A percentile compares a stretch with the other conserved stretches of the same genome.
phyloP scores from a whole-genome alignment of 64 coral and sea anemone species.

The Platygyra sinensis region DNA sequence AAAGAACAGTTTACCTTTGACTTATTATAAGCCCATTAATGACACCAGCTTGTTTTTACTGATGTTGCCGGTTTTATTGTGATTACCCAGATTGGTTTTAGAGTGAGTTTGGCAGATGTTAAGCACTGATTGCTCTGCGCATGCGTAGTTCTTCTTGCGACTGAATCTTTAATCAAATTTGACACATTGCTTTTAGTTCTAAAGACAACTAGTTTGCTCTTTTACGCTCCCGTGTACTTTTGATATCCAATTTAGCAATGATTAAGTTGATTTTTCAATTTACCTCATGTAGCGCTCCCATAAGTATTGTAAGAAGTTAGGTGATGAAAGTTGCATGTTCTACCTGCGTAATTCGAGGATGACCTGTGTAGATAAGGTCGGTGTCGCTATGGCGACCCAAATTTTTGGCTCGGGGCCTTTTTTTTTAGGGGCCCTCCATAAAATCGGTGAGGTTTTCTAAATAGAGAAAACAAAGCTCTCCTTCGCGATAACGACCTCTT shows the following conservation, averaged over 20 bases:
- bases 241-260: neutral
- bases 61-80: no score
- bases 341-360: neutral
- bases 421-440: neutral
- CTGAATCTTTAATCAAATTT: neutral
- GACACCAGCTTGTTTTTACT: no score
- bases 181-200: neutral
- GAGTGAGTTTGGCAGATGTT: neutral
- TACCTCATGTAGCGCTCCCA: neutral
- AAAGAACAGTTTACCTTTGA: no score
- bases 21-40: no score
- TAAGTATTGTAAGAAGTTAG: neutral
- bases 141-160: neutral
- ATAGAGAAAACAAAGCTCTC: no score
- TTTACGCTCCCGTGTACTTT: neutral
- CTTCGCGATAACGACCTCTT: no score
- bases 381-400: conserved; percentile 40
- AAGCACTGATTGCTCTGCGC: neutral
- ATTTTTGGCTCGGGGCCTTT: conserved; percentile 22
- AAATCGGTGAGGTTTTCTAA: no score
- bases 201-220: neutral
- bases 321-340: neutral
- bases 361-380: conserved; percentile 47
- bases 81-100: no score
- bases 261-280: neutral